Base-by-base conservation (phyloP, 2,888 invertebrate species). In the Harmothoe impar region DNA sequence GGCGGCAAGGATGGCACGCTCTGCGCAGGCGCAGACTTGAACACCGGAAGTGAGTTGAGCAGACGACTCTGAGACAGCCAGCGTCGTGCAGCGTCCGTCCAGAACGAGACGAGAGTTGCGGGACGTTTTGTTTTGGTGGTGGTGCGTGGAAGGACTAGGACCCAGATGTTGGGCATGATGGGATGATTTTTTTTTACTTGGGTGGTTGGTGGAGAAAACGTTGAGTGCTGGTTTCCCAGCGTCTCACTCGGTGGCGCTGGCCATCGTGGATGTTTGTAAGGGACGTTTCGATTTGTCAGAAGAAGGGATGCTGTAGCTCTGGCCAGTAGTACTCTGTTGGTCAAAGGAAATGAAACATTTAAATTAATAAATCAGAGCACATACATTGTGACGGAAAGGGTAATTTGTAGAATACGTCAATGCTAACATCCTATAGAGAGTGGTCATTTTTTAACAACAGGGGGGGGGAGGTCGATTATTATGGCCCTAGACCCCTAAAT, bases 121-220 rank as follows among this genome's bases (percentile, higher is more conserved):
- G 72, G 25, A 29, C 1, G 72, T 29, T 23, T 15, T 3, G 72
- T 3, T 17, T 72, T 23, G 5, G 72, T 29, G 5, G 15, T 72
- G 17, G 72, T 29, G 31, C 72, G 72, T 29, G 72, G 72, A 23
- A 72, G 72, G 72, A 25, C 15, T 5, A 23, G 25, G 72, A 72
- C 25, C 72, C 72, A 72, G 25, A 72, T 72, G 72, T 72, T 72
- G 72, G 72, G 72, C 72, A 72, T 72, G 29, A 23, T 72, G 72
- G 31, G 72, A 29, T 5, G 17, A 7, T 25, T 15, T 5, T 23
- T 7, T 23, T 23, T 23, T 25, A 0, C 1, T n/a, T 72, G 25
- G 17, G 31, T 72, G 29, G 72, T 23, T 20, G 20, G n/a, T 20
- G 20, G 62, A n/a, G 12, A 1, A 15, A 15, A n/a, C 0, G 62